These are phyloP conservation scores for Paraescarpia echinospica DNA, from an alignment of 1,140 invertebrate genomes.

Conservation along the genomic window DNA sequence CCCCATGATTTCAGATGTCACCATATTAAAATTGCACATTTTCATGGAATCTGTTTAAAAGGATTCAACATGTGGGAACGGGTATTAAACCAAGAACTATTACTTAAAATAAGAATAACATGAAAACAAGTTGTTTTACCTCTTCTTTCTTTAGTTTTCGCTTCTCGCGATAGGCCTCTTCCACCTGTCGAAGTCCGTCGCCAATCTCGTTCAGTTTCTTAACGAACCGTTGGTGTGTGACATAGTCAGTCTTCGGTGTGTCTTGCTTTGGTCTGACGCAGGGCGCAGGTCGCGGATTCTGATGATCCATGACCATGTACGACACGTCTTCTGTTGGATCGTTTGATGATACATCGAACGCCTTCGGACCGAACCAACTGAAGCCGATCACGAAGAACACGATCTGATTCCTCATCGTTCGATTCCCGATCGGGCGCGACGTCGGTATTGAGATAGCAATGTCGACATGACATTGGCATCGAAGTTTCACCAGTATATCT, in stretches of 20 bases:
- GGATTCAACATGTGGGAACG: no score
- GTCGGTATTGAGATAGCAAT: conserved; percentile 29
- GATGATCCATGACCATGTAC: conserved; percentile 14
- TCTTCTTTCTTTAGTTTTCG: not conserved
- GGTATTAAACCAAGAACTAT: no score
- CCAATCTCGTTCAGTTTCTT: not conserved
- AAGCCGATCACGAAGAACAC: conserved; percentile 36
- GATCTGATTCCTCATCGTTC: conserved; percentile 29
- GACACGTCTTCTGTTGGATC: conserved; percentile 11
- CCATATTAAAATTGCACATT: no score
- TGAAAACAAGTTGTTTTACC: not conserved
- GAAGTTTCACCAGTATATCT: conserved; percentile 22
- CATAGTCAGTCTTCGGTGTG: not conserved
- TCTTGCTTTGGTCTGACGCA: not conserved
- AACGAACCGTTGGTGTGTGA: not conserved
- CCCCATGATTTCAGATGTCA: no score
- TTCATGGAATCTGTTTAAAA: no score
- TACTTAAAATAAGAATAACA: not conserved
- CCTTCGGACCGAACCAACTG: conserved; percentile 35
- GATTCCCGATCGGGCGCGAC: conserved; percentile 27
- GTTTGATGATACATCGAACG: conserved; percentile 30
- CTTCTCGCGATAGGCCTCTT: not conserved
- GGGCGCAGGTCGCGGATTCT: not conserved
- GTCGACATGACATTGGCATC: not conserved
- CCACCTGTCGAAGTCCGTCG: not conserved